phyloP scores from a whole-genome alignment of 92 coral and sea anemone species.

The Plumapathes pennacea region DNA sequence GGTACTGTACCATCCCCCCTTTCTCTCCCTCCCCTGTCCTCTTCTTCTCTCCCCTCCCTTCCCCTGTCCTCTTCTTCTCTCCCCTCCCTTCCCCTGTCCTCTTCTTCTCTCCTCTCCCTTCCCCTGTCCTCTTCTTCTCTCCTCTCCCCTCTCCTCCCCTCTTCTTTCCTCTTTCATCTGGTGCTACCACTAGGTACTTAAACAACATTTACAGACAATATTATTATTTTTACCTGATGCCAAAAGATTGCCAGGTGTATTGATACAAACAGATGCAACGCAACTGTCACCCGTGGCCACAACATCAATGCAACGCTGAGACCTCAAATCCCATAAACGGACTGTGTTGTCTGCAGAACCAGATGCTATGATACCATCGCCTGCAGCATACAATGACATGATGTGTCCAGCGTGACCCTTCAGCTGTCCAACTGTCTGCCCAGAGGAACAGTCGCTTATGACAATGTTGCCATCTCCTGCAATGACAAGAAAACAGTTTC shows the following conservation, averaged over 20 bases:
- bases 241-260: slow-evolving; percentile 62
- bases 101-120: too few species aligned
- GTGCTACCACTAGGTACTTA: too few species aligned
- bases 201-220: too few species aligned
- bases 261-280: slow-evolving; percentile 92
- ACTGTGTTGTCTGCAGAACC: slow-evolving; percentile 97
- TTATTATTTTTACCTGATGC: slow-evolving; percentile 99
- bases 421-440: slow-evolving; percentile 83
- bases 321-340: slow-evolving; percentile 92
- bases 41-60: too few species aligned
- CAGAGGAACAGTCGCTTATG: slow-evolving; percentile 87
- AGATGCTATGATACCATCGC: slow-evolving; percentile 89
- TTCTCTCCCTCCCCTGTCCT: too few species aligned
- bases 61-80: too few species aligned
- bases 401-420: slow-evolving; percentile 87
- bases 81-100: too few species aligned
- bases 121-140: too few species aligned
- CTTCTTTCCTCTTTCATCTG: too few species aligned
- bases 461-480: slow-evolving; percentile 83
- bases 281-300: slow-evolving; percentile 91
- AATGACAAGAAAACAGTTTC: background rate
- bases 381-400: slow-evolving; percentile 89
- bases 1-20: background rate
- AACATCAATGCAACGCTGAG: slow-evolving; percentile 89
- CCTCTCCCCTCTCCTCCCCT: too few species aligned